These are phyloP conservation scores for Aplocera efformata DNA, from an alignment of 2,888 invertebrate species.

Conservation along the genomic window DNA sequence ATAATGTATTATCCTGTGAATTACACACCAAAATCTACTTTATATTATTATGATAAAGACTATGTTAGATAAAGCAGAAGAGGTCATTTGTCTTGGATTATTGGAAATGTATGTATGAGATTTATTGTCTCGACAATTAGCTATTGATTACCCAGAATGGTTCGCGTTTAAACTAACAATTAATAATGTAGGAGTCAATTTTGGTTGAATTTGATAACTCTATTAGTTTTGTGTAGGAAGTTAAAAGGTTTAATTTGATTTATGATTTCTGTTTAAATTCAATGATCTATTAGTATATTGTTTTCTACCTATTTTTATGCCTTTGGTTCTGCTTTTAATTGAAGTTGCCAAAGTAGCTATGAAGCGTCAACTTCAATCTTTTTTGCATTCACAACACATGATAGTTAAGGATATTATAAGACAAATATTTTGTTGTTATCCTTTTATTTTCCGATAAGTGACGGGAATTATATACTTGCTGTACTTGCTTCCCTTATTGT, in stretches of 20 bases:
- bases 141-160: constrained; percentile 51
- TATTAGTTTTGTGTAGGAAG: constrained; percentile 32
- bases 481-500: too few relatives aligned
- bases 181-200: constrained; percentile 44
- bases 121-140: constrained; percentile 61
- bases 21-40: constrained; percentile 17
- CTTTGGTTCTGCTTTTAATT: too few relatives aligned
- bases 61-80: constrained; percentile 15
- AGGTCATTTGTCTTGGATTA: constrained; percentile 34
- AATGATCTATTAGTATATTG: neutral
- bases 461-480: too few relatives aligned
- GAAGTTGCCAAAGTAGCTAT: too few relatives aligned
- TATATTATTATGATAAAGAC: constrained; percentile 24
- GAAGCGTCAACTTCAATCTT: too few relatives aligned
- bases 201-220: constrained; percentile 36
- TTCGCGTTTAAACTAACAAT: constrained; percentile 51
- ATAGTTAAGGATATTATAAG: too few relatives aligned
- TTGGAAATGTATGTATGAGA: constrained; percentile 41
- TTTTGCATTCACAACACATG: too few relatives aligned
- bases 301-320: too few relatives aligned
- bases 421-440: too few relatives aligned
- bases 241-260: constrained; percentile 15
- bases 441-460: too few relatives aligned
- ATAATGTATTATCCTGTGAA: constrained; percentile 26
- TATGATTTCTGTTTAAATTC: constrained; percentile 7